Percentiles rank a stretch among this genome's conserved stretches.
Conservation (phyloP, 2,797 vertebrate species). For the Crax fasciolata region DNA sequence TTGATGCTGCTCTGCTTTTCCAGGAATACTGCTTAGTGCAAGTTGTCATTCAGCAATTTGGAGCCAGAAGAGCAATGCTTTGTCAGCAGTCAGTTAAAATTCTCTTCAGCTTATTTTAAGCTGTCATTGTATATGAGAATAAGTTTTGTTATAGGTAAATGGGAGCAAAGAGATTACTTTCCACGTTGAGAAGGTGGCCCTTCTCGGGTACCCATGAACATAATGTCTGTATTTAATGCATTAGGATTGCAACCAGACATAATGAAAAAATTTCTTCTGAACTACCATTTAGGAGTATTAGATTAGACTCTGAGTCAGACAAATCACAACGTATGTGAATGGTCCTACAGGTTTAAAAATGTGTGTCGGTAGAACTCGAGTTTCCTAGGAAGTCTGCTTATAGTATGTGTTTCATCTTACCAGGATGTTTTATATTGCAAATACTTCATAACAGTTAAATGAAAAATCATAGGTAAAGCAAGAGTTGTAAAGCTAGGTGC, state of each 20-base stretch:
- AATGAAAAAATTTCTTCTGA: constrained; percentile 25
- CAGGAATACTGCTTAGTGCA: neutral
- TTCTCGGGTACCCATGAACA: neutral
- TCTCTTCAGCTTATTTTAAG: neutral
- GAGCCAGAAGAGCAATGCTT: neutral
- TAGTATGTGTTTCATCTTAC: constrained; percentile 4
- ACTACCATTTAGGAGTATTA: neutral
- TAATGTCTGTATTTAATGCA: neutral
- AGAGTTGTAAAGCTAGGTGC: neutral
- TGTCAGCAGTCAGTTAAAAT: constrained; percentile 37
- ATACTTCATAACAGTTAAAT: constrained; percentile 26
- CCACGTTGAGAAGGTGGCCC: neutral
- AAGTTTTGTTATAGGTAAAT: neutral
- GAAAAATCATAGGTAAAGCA: constrained; percentile 21
- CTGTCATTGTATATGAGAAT: neutral
- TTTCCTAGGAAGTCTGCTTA: neutral
- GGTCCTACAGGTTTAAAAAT: neutral
- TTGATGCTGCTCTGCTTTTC: neutral
- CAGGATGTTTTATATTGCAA: constrained; percentile 15
- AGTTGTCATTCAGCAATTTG: neutral
- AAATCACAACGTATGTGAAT: constrained; percentile 11
- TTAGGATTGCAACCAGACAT: neutral
- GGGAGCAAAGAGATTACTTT: neutral
- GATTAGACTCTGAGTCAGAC: neutral
- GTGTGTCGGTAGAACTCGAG: neutral